phyloP scores from a whole-genome alignment of 1,140 invertebrate species.

The Dreissena rostriformis region DNA sequence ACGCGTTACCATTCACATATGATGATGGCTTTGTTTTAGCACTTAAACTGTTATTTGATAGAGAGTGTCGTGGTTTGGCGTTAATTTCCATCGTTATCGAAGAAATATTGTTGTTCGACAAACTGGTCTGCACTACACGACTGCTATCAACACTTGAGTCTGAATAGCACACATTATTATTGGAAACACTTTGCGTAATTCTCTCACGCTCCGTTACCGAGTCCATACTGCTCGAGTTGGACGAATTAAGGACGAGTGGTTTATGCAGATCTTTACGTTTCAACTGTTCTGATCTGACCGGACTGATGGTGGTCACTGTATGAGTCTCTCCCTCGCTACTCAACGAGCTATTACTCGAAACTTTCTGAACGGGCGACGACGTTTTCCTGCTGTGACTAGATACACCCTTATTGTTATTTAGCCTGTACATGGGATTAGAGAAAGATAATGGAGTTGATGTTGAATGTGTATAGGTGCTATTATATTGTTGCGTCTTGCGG shows the following conservation, averaged over 20 bases:
- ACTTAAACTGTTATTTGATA: conserved; percentile 44
- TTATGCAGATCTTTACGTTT: conserved; percentile 63
- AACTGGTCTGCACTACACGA: conserved; percentile 13
- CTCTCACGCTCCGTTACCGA: conserved; percentile 60
- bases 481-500: conserved; percentile 18
- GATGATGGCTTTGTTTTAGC: conserved; percentile 33
- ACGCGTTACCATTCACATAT: conserved; percentile 5
- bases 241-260: conserved; percentile 73
- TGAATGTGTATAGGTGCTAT: conserved; percentile 24
- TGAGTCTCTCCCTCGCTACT: conserved; percentile 67
- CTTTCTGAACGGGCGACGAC: conserved; percentile 55
- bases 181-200: conserved; percentile 50
- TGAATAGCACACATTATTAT: conserved; percentile 37
- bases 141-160: conserved; percentile 1
- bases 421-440: conserved; percentile 91
- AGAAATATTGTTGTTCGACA: conserved; percentile 52
- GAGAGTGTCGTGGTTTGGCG: conserved; percentile 18
- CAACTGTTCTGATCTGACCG: conserved; percentile 60
- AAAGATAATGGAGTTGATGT: conserved; percentile 88
- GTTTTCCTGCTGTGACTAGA: conserved; percentile 60
- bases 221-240: conserved; percentile 73
- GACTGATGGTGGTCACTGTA: conserved; percentile 66
- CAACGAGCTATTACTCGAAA: conserved; percentile 67
- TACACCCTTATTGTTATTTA: conserved; percentile 60
- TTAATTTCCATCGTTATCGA: conserved; percentile 45